Conservation (phyloP, 2,888 invertebrate species). For the Euplagia quadripunctaria region DNA sequence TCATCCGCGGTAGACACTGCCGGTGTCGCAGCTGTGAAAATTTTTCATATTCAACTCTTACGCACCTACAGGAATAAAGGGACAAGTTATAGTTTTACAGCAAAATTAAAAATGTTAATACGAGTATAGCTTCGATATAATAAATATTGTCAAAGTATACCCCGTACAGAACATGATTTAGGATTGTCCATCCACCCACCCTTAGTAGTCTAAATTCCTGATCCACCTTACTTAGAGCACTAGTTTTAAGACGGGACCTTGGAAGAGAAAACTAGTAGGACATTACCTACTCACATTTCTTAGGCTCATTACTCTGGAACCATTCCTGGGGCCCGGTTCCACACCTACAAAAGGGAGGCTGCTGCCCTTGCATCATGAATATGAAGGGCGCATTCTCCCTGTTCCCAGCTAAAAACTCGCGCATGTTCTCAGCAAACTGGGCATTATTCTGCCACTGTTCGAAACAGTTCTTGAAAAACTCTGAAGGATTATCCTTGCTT, state of each 20-base stretch:
- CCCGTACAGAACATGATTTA: no score
- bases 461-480: slow-evolving; percentile 80
- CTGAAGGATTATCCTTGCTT: slow-evolving; percentile 72
- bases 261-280: not conserved
- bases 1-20: slow-evolving; percentile 62
- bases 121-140: no score
- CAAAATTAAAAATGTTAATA: no score
- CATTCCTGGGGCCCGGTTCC: slow-evolving; percentile 69
- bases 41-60: slow-evolving; percentile 75
- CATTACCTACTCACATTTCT: slow-evolving; percentile 67
- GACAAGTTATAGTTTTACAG: not conserved
- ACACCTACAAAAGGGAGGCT: slow-evolving; percentile 71
- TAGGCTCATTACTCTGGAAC: slow-evolving; percentile 70
- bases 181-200: no score
- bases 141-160: no score
- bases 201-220: no score
- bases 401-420: slow-evolving; percentile 70
- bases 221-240: no score
- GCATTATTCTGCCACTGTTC: slow-evolving; percentile 79
- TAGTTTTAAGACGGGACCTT: no score
- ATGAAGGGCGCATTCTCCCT: slow-evolving; percentile 69
- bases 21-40: slow-evolving; percentile 79
- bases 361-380: slow-evolving; percentile 74
- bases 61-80: slow-evolving; percentile 72
- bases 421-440: slow-evolving; percentile 73